Evolutionary conservation across 2,888 invertebrate species (phyloP).

Genomic region (Lasioglossum morio): DNA sequence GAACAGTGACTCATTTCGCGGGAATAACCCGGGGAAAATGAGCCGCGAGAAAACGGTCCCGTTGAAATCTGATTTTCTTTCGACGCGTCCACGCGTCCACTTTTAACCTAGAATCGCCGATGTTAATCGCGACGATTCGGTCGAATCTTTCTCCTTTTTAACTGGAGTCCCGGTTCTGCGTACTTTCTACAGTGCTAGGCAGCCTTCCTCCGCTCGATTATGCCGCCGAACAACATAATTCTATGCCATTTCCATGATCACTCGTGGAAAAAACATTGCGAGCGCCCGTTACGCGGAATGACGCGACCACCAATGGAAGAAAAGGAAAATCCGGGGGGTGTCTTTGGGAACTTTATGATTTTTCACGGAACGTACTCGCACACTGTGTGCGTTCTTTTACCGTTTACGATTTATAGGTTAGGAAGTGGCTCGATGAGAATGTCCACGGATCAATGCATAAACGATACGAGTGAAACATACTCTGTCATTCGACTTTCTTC

Average conservation of each 20-base stretch:
- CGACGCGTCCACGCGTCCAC: not conserved
- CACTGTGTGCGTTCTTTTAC: not conserved
- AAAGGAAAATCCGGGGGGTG: not conserved
- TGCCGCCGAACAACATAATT: conserved; percentile 27
- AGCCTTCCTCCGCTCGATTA: not conserved
- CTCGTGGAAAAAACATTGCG: not conserved
- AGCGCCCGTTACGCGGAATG: not conserved
- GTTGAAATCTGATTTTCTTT: not conserved
- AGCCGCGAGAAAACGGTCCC: not conserved
- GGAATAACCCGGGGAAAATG: not conserved
- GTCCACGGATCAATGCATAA: not conserved
- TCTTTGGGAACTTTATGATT: not conserved
- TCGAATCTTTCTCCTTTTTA: not conserved
- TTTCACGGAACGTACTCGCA: not conserved
- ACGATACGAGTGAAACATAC: not conserved
- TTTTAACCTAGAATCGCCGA: not conserved
- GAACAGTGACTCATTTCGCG: conserved; percentile 39
- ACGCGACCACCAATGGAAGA: not conserved
- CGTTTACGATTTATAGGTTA: not conserved
- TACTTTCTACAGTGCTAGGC: conserved; percentile 9
- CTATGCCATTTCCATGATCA: conserved; percentile 21
- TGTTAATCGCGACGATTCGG: not conserved
- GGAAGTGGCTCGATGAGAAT: not conserved
- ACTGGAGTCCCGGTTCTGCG: not conserved
- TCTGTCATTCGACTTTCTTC: not conserved